Base-by-base conservation (phyloP, 2,888 invertebrate species). In the Muschampia plurimacula region DNA sequence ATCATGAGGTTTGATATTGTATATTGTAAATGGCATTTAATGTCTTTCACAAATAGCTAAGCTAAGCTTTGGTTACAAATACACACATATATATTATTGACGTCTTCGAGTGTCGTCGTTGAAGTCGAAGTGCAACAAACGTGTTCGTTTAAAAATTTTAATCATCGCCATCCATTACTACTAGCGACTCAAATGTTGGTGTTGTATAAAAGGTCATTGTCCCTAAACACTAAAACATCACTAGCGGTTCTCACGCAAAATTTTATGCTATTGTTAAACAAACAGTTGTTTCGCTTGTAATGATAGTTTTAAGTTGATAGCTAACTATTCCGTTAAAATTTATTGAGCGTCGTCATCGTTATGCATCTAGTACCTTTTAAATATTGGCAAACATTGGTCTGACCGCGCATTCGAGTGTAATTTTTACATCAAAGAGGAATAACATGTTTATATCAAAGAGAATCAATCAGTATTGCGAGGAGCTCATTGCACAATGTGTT, bases 1-100 rank as follows among this genome's bases (percentile, higher is more conserved):
- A 98, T 95, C 97, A 98, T 94, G 98, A 98, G 96, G 98, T 97
- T 36, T 7, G 36, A 8, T 36, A 36, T n/a, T 28, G 10, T 57
- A 5, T 9, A 28, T n/a, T 49, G 1, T 39, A 39, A 39, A 6
- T 39, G 2, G 39, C 39, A 39, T 39, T 39, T 39, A 7, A 6
- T 39, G 39, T 39, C 39, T 39, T 7, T 39, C 7, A 7, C 7
- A 7, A 39, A 22, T 22, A 22, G 22, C 22, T 22, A 22, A 22
- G 22, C 22, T 22, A 1, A 22, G 22, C 22, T 22, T 22, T 22
- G 22, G 22, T 22, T 22, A 22, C 22, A 22, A 22, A 22, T 22
- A 22, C 22, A 22, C 22, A 22, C 22, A 22, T 22, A 22, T 22
- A 22, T 22, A 22, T 22, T 22, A 22, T 22, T 22, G 22, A 22